Evolutionary conservation across 2,797 vertebrate genomes (phyloP), one percentile per base, ranked within the genome.

Genomic region (Leuciscus waleckii): DNA sequence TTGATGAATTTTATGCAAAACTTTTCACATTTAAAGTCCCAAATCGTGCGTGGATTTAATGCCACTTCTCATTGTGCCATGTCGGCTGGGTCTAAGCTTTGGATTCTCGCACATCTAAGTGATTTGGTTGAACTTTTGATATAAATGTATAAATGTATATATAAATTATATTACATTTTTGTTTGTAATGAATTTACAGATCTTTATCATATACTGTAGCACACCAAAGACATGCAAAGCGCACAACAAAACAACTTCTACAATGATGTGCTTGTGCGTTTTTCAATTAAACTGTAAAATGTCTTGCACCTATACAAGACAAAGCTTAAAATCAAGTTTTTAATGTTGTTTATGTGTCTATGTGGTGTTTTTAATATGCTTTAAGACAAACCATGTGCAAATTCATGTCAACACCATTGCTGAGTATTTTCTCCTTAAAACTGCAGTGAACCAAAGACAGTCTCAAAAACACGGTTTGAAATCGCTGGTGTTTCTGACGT

Each of bases 1-100:
- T 58, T 84, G 63, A 43, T 43, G 37, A 79, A 79, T 84, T 69
- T 76, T 76, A 82, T 70, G 80, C 68, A 41, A 82, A 70, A 71
- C 80, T 29, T 71, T 58, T 82, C 37, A 71, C 35, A 58, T 82
- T 71, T 82, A 35, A 67, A 76, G 26, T 54, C 58, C 61, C 58
- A 84, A 84, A 84, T 43, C 26, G 21, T 70, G 75, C 74, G 78
- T 35, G 4, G 49, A 78, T 78, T 84, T 56, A 79, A 84, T 63
- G 51, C 21, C 13, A 19, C 29, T 56, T 67, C 35, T 9, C 43
- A 76, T 39, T 77, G 35, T 16, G 13, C 19, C 29, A 63, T 49
- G 29, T 46, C 35, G 35, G 6, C 17, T 58, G 68, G 37, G 10
- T 71, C 19, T 54, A 7, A 76, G 51, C 13, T 41, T 43, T 29